These are phyloP conservation scores for Caenorhabditis brenneri DNA, from an alignment of 1,140 invertebrate species.

Conservation along the genomic window DNA sequence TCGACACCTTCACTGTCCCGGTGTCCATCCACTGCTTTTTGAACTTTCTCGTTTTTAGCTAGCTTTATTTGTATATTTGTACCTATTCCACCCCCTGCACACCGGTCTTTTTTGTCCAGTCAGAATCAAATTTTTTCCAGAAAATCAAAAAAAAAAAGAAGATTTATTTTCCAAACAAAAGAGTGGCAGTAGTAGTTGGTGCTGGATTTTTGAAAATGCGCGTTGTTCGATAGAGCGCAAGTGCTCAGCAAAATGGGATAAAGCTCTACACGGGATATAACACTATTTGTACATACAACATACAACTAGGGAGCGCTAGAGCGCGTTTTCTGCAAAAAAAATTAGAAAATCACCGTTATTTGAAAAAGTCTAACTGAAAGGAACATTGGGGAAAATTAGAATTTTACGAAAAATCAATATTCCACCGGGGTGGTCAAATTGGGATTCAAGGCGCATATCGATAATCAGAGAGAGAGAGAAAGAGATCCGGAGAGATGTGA, in stretches of 20 bases:
- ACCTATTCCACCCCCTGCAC: not conserved
- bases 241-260: not conserved
- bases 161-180: no score
- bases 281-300: conserved; percentile 40
- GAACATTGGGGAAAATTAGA: not conserved
- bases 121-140: not conserved
- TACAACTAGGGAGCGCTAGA: not conserved
- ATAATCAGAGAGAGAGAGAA: not conserved
- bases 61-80: conserved; percentile 4
- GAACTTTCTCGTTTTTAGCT: not conserved
- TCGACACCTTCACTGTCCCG: not conserved
- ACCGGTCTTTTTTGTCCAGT: not conserved
- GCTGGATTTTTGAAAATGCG: no score
- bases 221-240: no score
- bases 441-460: not conserved
- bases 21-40: not conserved
- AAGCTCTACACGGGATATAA: conserved; percentile 26
- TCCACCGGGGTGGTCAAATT: conserved; percentile 24
- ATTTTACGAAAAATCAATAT: not conserved
- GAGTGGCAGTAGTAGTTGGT: conserved; percentile 31
- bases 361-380: not conserved
- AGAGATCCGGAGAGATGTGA: not conserved
- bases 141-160: not conserved
- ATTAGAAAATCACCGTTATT: conserved; percentile 17
- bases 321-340: not conserved